phyloP scores from a whole-genome alignment of 2,113 vertebrate species.

The Ceyx melanurus region DNA sequence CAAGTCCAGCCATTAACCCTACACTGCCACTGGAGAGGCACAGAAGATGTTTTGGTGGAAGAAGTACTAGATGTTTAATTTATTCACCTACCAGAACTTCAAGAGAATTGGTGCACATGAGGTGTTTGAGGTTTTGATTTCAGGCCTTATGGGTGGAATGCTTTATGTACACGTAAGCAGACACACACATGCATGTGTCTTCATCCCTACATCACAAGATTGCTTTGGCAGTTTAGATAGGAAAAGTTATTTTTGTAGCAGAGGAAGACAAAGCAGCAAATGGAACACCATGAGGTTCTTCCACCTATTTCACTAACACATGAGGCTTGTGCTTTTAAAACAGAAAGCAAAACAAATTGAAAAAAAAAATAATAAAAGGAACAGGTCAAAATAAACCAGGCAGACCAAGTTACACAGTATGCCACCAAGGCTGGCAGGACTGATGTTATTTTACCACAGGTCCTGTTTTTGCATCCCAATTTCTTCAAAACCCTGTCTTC shows the following conservation, averaged over 20 bases:
- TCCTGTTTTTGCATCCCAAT: background rate
- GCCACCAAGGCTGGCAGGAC: background rate
- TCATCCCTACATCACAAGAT: background rate
- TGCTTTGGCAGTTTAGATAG: background rate
- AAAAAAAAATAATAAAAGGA: background rate
- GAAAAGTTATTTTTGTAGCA: background rate
- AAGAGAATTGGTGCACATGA: background rate
- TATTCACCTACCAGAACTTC: accelerated
- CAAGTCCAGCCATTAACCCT: too few relatives aligned
- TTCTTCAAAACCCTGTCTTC: background rate
- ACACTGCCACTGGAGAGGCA: background rate
- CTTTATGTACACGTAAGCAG: background rate
- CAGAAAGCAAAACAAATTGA: background rate
- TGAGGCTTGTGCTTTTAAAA: background rate
- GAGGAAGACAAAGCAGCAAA: background rate
- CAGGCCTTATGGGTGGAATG: background rate
- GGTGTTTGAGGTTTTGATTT: background rate
- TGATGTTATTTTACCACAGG: background rate
- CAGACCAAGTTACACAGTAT: background rate
- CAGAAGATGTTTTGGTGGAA: background rate
- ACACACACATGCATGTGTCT: background rate
- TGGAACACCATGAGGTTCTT: background rate
- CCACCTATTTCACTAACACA: background rate
- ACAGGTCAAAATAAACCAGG: background rate
- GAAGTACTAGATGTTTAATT: background rate